Conservation (phyloP, 2,113 vertebrate species). For the Sisor rabdophorus region DNA sequence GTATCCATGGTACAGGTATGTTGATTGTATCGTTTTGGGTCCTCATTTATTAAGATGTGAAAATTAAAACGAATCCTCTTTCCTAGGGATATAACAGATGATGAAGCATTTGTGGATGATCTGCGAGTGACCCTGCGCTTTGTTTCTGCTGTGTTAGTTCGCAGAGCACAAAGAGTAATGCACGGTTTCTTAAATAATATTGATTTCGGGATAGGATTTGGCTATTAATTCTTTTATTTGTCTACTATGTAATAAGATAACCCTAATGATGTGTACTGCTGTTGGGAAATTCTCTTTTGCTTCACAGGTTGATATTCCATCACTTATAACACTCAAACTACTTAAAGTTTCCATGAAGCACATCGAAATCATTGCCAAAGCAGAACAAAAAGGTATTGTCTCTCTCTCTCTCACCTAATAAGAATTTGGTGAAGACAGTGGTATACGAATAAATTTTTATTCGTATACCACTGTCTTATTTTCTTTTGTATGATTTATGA, state of each 20-base stretch:
- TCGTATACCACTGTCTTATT: no score
- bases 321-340: slow-evolving; percentile 86
- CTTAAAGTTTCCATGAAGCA: slow-evolving; percentile 96
- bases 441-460: no score
- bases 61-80: slow-evolving; percentile 33
- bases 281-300: neutral
- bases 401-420: no score
- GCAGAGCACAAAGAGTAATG: slow-evolving; percentile 87
- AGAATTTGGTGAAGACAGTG: no score
- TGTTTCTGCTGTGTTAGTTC: slow-evolving; percentile 87
- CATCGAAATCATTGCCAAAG: slow-evolving; percentile 93
- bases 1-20: slow-evolving; percentile 96
- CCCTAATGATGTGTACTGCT: neutral
- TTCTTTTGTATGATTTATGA: no score
- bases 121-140: slow-evolving; percentile 85
- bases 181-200: neutral
- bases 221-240: neutral
- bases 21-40: slow-evolving; percentile 21
- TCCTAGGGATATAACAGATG: slow-evolving; percentile 88
- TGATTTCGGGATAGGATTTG: neutral
- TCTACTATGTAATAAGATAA: neutral
- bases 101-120: slow-evolving; percentile 93
- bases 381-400: slow-evolving; percentile 83
- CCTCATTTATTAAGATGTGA: neutral
- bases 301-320: slow-evolving; percentile 86